Conservation (phyloP, 2,113 vertebrate species). For the Archocentrus centrarchus region DNA sequence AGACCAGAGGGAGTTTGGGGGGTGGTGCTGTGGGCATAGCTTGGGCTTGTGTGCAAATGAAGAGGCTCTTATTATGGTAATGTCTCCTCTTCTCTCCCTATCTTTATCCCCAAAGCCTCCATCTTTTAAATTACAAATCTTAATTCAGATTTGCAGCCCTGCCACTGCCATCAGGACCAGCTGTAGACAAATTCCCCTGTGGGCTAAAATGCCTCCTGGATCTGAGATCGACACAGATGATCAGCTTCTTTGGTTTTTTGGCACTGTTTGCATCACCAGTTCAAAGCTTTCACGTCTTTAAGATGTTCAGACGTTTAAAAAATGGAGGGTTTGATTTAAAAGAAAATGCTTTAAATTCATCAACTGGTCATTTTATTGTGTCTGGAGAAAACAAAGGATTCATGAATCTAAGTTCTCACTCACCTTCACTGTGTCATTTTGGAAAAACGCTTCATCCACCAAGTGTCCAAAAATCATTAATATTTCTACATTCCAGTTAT, state of each 20-base stretch:
- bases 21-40: constrained; percentile 52
- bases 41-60: constrained; percentile 83
- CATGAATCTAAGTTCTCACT: constrained; percentile 1
- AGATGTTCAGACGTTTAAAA: not conserved
- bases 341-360: constrained; percentile 4
- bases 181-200: constrained; percentile 48
- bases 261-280: not conserved
- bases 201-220: constrained; percentile 34
- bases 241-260: not conserved
- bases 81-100: constrained; percentile 66
- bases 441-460: constrained; percentile 15
- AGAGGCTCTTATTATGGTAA: constrained; percentile 84
- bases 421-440: constrained; percentile 7
- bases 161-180: constrained; percentile 40
- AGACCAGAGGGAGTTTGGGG: constrained; percentile 57
- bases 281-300: not conserved
- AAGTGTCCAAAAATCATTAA: constrained; percentile 11
- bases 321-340: constrained; percentile 24
- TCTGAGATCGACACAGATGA: not conserved
- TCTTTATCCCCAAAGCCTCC: constrained; percentile 63
- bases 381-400: constrained; percentile 17
- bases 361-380: not conserved
- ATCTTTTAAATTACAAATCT: constrained; percentile 82
- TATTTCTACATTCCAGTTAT: constrained; percentile 61
- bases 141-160: constrained; percentile 64